Conservation (phyloP, 1,140 invertebrate species). For the Macrobrachium nipponense region DNA sequence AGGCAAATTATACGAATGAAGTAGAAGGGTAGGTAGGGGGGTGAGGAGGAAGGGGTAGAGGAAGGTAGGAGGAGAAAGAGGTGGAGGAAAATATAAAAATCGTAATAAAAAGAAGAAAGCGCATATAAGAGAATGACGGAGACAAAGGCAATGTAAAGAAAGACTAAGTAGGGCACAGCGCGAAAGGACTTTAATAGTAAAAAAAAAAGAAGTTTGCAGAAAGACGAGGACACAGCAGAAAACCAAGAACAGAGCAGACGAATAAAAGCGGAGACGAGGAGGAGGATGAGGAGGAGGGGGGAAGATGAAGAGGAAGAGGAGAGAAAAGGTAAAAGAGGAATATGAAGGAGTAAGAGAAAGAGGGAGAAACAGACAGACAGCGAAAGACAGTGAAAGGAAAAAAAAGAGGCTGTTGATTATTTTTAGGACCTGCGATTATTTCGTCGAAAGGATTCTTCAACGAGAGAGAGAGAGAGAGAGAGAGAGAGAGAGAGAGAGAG, state of each 20-base stretch:
- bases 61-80: background rate
- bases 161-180: background rate
- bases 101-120: background rate
- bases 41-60: background rate
- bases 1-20: too few species aligned
- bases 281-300: background rate
- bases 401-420: background rate
- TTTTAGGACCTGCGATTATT: background rate
- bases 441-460: too few species aligned
- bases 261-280: background rate
- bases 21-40: background rate
- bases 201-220: background rate
- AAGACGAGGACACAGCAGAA: background rate
- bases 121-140: background rate
- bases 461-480: background rate
- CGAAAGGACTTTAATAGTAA: background rate
- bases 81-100: background rate
- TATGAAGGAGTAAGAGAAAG: background rate
- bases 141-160: background rate
- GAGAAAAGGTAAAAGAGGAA: background rate
- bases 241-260: background rate
- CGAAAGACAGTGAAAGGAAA: too few species aligned
- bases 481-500: background rate
- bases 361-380: background rate
- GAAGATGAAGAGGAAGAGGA: background rate